Percentiles rank a stretch among this genome's conserved stretches.
These are phyloP conservation scores for Orchesella cincta DNA, from an alignment of 1,140 invertebrate species.

Conservation along the genomic window DNA sequence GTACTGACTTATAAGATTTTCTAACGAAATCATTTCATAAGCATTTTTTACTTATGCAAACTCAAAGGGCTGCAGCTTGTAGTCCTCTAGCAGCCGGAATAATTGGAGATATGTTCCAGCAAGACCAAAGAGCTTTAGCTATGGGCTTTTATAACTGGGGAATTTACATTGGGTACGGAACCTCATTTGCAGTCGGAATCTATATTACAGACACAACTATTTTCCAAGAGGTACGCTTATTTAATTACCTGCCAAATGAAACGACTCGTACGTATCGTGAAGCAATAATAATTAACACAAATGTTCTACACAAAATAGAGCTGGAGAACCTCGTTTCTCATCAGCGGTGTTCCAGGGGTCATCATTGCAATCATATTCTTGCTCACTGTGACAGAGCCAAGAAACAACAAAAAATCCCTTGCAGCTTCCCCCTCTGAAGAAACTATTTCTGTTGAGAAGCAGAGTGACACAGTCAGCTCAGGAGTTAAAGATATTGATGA, in stretches of 20 bases:
- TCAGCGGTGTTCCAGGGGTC: conserved; percentile 78
- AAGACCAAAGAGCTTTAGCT: conserved; percentile 76
- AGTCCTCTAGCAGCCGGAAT: conserved; percentile 85
- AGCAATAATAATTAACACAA: not conserved
- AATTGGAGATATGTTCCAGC: conserved; percentile 78
- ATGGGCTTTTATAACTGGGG: conserved; percentile 95
- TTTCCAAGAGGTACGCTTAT: conserved; percentile 67
- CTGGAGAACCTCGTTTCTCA: conserved; percentile 84
- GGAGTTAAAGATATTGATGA: not conserved
- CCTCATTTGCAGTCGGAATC: conserved; percentile 86
- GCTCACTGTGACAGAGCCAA: conserved; percentile 75
- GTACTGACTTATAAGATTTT: not conserved
- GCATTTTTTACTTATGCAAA: not conserved
- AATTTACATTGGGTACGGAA: conserved; percentile 90
- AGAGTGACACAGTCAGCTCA: not conserved
- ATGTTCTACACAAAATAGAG: conserved; percentile 60
- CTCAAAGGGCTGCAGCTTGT: conserved; percentile 77
- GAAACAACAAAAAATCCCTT: conserved; percentile 55
- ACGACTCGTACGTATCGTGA: no score
- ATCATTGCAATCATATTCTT: conserved; percentile 72
- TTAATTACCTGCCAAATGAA: not conserved
- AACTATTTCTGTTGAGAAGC: no score
- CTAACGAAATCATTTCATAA: not conserved
- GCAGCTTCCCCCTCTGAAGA: not conserved
- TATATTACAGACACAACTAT: conserved; percentile 78